phyloP scores from a whole-genome alignment of 1,140 invertebrate species.

The Papilio dardanus region DNA sequence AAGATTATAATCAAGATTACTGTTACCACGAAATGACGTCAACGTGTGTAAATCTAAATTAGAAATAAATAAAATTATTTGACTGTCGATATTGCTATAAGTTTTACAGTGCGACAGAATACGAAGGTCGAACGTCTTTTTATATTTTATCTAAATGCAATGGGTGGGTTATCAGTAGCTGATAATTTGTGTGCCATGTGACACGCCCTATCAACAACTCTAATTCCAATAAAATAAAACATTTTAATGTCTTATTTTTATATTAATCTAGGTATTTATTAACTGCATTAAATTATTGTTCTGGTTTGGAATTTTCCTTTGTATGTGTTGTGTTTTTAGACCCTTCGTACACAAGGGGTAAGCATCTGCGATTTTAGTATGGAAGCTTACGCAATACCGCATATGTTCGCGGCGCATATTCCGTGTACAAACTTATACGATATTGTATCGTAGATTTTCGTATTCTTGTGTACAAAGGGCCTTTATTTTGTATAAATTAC shows the following conservation, averaged over 20 bases:
- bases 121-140: slow-evolving; percentile 67
- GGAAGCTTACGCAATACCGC: too few species aligned
- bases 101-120: slow-evolving; percentile 52
- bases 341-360: too few species aligned
- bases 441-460: too few species aligned
- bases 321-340: slow-evolving; percentile 24
- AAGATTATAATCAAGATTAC: slow-evolving; percentile 69
- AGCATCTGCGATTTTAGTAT: too few species aligned
- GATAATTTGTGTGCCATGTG: slow-evolving; percentile 76
- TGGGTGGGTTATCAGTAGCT: slow-evolving; percentile 73
- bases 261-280: slow-evolving; percentile 33
- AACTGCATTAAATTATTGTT: slow-evolving; percentile 8
- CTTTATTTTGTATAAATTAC: slow-evolving; percentile 33
- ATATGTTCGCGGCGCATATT: too few species aligned
- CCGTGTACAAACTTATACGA: too few species aligned
- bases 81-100: slow-evolving; percentile 43
- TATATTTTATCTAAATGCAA: slow-evolving; percentile 74
- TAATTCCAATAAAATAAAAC: slow-evolving; percentile 39
- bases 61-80: slow-evolving; percentile 44
- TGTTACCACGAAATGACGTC: slow-evolving; percentile 62
- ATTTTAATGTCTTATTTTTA: slow-evolving; percentile 26
- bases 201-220: slow-evolving; percentile 68
- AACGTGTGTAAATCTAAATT: slow-evolving; percentile 62
- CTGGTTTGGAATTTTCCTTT: slow-evolving; percentile 22
- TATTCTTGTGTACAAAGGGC: too few species aligned